These are phyloP conservation scores for Seison nebaliae DNA, from an alignment of 1,140 invertebrate species.

Conservation along the genomic window DNA sequence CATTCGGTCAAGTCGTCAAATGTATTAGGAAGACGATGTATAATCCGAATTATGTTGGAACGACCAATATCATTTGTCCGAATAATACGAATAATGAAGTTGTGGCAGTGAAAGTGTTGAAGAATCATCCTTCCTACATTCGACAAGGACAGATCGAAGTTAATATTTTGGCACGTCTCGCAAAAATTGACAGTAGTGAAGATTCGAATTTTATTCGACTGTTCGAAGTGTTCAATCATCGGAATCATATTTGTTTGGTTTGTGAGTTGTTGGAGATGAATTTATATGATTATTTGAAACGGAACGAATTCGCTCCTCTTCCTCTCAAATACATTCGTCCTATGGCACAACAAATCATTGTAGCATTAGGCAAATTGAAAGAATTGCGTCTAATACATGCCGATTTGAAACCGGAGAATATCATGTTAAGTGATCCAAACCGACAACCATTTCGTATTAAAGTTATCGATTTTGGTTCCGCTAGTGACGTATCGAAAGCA, in stretches of 20 bases:
- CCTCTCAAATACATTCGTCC: slow-evolving; percentile 91
- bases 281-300: slow-evolving; percentile 95
- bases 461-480: slow-evolving; percentile 97
- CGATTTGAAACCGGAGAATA: slow-evolving; percentile 96
- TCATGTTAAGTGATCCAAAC: slow-evolving; percentile 90
- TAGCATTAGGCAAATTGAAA: slow-evolving; percentile 85
- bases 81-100: slow-evolving; percentile 79
- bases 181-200: slow-evolving; percentile 96
- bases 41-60: too few relatives aligned
- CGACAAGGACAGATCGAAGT: slow-evolving; percentile 92
- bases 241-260: slow-evolving; percentile 94
- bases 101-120: slow-evolving; percentile 11
- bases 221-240: slow-evolving; percentile 97
- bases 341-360: slow-evolving; percentile 70
- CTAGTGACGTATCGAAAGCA: slow-evolving; percentile 90
- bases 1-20: slow-evolving; percentile 97
- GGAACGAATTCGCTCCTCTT: slow-evolving; percentile 93
- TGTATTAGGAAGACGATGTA: slow-evolving; percentile 92
- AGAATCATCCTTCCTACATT: slow-evolving; percentile 8
- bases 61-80: slow-evolving; percentile 96
- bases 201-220: slow-evolving; percentile 92
- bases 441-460: slow-evolving; percentile 75
- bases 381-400: slow-evolving; percentile 95
- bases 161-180: slow-evolving; percentile 75
- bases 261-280: slow-evolving; percentile 99